Conservation (phyloP, 1,140 invertebrate genomes). For the Drosophila hydei region DNA sequence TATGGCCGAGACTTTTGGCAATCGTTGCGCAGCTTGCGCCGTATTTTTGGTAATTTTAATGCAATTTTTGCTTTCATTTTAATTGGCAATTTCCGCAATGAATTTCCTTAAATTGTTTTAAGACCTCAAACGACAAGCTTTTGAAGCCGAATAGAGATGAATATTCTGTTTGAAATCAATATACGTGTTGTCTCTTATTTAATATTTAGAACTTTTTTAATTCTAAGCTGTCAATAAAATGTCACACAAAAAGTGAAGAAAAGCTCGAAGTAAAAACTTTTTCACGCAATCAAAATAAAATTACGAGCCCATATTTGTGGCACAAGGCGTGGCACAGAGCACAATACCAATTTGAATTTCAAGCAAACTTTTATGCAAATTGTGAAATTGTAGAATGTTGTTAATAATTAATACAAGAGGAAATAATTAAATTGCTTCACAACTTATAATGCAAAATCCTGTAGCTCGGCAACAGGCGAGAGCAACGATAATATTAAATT, state of each 20-base stretch:
- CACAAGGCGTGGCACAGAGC: not conserved
- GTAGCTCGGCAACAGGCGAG: not conserved
- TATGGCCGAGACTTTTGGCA: conserved; percentile 27
- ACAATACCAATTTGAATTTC: conserved; percentile 34
- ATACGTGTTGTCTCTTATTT: conserved; percentile 22
- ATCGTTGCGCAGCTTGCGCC: conserved; percentile 14
- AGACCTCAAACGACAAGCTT: not conserved
- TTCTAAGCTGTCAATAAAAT: conserved; percentile 36
- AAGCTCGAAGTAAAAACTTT: conserved; percentile 21
- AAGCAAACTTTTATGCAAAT: conserved; percentile 69
- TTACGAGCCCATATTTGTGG: conserved; percentile 5
- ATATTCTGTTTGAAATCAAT: conserved; percentile 7
- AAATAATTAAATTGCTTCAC: conserved; percentile 67
- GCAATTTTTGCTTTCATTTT: conserved; percentile 21
- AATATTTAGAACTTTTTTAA: conserved; percentile 8
- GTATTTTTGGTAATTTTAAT: conserved; percentile 6
- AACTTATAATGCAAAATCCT: conserved; percentile 58
- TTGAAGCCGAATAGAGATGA: not conserved
- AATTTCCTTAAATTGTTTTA: conserved; percentile 8
- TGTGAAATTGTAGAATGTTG: conserved; percentile 62
- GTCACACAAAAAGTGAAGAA: conserved; percentile 22
- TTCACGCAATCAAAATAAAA: conserved; percentile 35
- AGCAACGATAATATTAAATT: not conserved
- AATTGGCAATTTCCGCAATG: conserved; percentile 28
- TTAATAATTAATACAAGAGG: conserved; percentile 12